Conservation (phyloP, 2,113 vertebrate genomes). For the Dicrurus megarhynchus region DNA sequence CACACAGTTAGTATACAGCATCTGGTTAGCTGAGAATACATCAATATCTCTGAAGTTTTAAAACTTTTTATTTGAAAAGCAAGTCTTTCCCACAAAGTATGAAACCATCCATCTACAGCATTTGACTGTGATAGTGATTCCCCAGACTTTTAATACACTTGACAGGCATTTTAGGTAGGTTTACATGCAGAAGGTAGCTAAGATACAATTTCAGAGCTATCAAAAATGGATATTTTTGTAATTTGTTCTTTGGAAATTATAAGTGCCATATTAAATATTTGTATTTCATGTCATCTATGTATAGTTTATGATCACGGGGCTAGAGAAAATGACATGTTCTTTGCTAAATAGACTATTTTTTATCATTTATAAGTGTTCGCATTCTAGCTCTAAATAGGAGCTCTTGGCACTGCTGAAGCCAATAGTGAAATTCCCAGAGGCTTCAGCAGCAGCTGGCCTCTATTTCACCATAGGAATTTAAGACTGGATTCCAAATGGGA, state of each 20-base stretch:
- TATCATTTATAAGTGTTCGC: background rate
- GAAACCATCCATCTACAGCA: background rate
- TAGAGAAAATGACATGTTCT: background rate
- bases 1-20: conserved; percentile 4
- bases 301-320: background rate
- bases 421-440: background rate
- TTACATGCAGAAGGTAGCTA: background rate
- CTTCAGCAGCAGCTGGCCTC: background rate
- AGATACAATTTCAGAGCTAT: background rate
- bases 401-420: background rate
- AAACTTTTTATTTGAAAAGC: conserved; percentile 14
- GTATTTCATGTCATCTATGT: background rate
- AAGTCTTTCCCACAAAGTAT: conserved; percentile 9
- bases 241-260: background rate
- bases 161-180: background rate
- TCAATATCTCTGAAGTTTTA: conserved; percentile 12
- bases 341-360: background rate
- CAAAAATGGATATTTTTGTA: background rate
- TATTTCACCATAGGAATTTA: conserved; percentile 2
- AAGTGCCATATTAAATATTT: background rate
- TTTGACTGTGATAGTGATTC: background rate
- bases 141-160: background rate
- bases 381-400: background rate
- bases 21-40: conserved; percentile 38
- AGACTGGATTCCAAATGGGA: background rate